Conservation (phyloP, 1,140 invertebrate genomes). For the Eurosta solidaginis region DNA sequence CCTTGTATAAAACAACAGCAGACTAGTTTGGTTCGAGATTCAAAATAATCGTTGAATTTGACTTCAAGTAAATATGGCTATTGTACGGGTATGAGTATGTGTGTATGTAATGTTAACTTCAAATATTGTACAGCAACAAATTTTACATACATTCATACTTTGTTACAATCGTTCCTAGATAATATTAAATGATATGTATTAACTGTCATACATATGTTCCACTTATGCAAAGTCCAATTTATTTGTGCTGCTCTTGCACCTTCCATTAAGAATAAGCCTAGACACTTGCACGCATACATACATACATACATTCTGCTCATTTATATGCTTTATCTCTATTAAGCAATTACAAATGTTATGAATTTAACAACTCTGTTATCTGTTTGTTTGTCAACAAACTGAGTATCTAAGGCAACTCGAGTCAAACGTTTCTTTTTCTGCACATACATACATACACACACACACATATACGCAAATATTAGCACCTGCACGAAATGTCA, state of each 20-base stretch:
- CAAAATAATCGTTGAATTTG: no score
- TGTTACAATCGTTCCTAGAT: not conserved
- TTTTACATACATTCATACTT: constrained; percentile 6
- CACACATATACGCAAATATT: no score
- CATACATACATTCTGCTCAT: not conserved
- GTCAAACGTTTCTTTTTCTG: no score
- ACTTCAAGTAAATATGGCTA: no score
- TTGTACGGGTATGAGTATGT: not conserved
- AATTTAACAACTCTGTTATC: no score
- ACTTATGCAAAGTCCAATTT: not conserved
- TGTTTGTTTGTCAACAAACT: no score
- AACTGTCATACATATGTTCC: not conserved
- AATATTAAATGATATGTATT: not conserved
- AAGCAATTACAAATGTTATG: no score
- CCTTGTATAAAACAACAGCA: no score
- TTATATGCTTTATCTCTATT: not conserved
- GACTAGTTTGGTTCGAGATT: no score
- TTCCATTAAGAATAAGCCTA: not conserved
- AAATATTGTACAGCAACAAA: not conserved
- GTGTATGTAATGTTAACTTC: not conserved
- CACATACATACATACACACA: no score
- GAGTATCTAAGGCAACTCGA: no score
- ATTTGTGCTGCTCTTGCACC: not conserved
- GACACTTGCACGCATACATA: not conserved
- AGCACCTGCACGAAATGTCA: no score